Evolutionary conservation across 2,888 invertebrate species (phyloP), one percentile per base, ranked within the genome.

Genomic region (Teinopalpus imperialis): DNA sequence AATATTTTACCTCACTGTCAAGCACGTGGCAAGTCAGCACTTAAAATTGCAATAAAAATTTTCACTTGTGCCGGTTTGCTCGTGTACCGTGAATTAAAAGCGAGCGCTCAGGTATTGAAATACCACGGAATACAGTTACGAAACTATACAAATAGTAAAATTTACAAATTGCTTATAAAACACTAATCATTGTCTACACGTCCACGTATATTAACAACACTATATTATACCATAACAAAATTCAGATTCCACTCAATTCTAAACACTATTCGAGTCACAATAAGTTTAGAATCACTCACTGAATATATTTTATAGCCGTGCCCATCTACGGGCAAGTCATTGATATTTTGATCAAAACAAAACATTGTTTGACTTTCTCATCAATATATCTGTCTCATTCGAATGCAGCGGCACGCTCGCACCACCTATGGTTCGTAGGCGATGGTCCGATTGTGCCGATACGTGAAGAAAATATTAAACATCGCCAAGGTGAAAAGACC

Each of bases 301-400:
- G 26, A 45, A 40, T 45, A 45, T 21, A 40, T 40, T 45, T 43
- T 7, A 43, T 35, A 1, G 21, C 14, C 35, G 20, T 30, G 43
- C 31, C 52, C 49, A 47, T 26, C 37, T 49, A 49, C 18, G 48
- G 31, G n/a, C 12, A 43, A 44, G 43, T 48, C 52, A 51, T 53
- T 53, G 51, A 50, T 52, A 49, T 59, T 59, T 57, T 52, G 58
- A 56, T 54, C 56, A 57, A 57, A 61, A 57, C 56, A 52, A 57
- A 59, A 54, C 53, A 48, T 41, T 46, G 44, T 49, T 51, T 53
- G 54, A 51, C 54, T 56, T 54, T 53, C 53, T 47, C 53, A 51
- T 51, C 48, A 42, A 41, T 48, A 45, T 32, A 45, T 34, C 34
- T 27, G 36, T 50, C 36, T 53, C 32, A 51, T 53, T 48, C 42